Evolutionary conservation across 2,888 invertebrate genomes (phyloP), one percentile per base, ranked within the genome.

Genomic region (Pandemis heparana): DNA sequence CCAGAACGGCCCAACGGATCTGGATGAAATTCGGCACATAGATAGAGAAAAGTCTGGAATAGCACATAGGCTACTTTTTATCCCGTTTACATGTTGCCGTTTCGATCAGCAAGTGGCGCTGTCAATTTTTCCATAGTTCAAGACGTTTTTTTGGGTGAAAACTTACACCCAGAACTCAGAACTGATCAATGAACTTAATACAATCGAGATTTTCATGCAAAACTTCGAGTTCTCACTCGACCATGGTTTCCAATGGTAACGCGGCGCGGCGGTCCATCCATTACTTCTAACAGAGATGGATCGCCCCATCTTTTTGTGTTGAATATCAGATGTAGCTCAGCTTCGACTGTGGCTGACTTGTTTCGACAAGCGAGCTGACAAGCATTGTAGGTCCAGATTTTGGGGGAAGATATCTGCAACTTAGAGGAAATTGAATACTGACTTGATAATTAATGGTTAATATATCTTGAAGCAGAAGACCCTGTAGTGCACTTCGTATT

Each of bases 241-340:
- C 16, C 14, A 1, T 8, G 23, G 43, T 18, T 48, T 18, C 64
- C 32, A 16, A 12, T 48, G 18, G 71, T 71, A 71, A 23, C 61
- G 23, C 66, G 7, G 8, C 6, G 43, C 16, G 39, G 12, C 56
- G 39, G 18, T 46, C 38, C 67, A 38, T 68, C 72, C 68, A 73
- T 73, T 73, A 73, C 71, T 43, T 38, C 8, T 68, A 73, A 73
- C 68, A 59, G 56, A 68, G 68, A 73, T 39, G 38, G 68, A 73
- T 73, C 68, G 46, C 66, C 61, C 63, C 53, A 64, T 68, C 68
- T 68, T 63, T 63, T 68, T 68, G 68, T 73, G 63, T 63, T 41
- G 43, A 62, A n/a, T 68, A 68, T 73, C 62, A 48, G 62, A 60
- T 41, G 48, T 5, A 48, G 18, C 43, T 38, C 59, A 38, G 46